These are phyloP conservation scores for Luperina nickerlii DNA, from an alignment of 2,888 invertebrate genomes.

Conservation along the genomic window DNA sequence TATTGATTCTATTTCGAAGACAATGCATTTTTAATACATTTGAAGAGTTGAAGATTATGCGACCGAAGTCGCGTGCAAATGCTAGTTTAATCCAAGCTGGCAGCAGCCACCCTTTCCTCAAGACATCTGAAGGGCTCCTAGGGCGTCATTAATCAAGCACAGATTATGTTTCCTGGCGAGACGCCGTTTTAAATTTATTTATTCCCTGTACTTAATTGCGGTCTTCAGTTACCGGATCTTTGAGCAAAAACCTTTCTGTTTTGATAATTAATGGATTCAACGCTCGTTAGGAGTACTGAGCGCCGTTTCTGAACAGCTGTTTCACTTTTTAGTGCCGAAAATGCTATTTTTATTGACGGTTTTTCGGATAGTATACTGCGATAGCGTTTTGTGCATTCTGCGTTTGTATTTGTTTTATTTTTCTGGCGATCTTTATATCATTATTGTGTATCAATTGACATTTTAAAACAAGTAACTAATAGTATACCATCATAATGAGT, in stretches of 20 bases:
- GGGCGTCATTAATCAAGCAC: constrained; percentile 75
- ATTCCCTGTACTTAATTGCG: constrained; percentile 74
- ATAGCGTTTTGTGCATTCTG: constrained; percentile 28
- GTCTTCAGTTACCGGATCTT: constrained; percentile 72
- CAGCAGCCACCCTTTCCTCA: constrained; percentile 59
- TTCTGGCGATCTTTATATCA: not conserved
- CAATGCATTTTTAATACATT: not conserved
- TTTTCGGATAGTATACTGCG: constrained; percentile 25
- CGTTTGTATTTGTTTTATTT: not conserved
- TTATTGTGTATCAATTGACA: not conserved
- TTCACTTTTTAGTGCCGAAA: constrained; percentile 58
- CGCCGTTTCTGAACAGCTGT: constrained; percentile 59
- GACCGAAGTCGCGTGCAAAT: not conserved
- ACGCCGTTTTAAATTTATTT: constrained; percentile 75
- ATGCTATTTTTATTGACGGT: constrained; percentile 54
- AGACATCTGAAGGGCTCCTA: constrained; percentile 61
- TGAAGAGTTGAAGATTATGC: not conserved
- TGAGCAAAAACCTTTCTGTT: constrained; percentile 70
- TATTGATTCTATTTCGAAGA: not conserved
- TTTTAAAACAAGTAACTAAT: not conserved
- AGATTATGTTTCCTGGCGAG: constrained; percentile 76
- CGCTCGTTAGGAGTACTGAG: constrained; percentile 65
- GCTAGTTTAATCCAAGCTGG: constrained; percentile 11
- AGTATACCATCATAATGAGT: not conserved
- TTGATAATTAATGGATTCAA: constrained; percentile 73